phyloP scores from a whole-genome alignment of 2,888 invertebrate genomes.

The Hyalella azteca region DNA sequence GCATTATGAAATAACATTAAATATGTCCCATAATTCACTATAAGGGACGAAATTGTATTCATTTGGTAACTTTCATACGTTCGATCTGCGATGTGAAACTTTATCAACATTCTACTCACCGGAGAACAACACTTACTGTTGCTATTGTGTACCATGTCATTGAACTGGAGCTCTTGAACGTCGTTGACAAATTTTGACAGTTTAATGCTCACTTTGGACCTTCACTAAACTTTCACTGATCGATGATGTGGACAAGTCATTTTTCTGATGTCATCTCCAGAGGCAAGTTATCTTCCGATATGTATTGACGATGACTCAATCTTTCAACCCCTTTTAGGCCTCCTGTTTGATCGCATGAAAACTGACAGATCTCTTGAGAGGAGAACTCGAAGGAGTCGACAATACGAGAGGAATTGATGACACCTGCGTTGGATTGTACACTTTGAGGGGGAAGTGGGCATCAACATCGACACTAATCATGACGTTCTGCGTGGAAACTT shows the following conservation, averaged over 20 bases:
- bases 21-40: too few relatives aligned
- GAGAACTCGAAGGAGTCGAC: background rate
- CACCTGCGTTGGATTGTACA: background rate
- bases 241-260: background rate
- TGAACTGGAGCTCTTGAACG: too few relatives aligned
- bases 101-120: too few relatives aligned
- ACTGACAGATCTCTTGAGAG: background rate
- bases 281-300: background rate
- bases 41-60: too few relatives aligned
- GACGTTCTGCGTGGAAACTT: background rate
- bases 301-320: background rate
- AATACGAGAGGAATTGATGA: background rate
- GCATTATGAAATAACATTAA: too few relatives aligned
- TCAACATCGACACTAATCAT: background rate
- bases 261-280: conserved; percentile 13
- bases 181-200: background rate
- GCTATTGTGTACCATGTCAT: too few relatives aligned
- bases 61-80: too few relatives aligned
- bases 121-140: too few relatives aligned
- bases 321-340: conserved; percentile 4
- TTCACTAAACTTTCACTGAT: background rate
- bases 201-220: background rate
- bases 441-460: background rate
- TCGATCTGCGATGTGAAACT: too few relatives aligned
- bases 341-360: background rate